Conservation (phyloP, 2,797 vertebrate species). For the Numenius phaeopus region DNA sequence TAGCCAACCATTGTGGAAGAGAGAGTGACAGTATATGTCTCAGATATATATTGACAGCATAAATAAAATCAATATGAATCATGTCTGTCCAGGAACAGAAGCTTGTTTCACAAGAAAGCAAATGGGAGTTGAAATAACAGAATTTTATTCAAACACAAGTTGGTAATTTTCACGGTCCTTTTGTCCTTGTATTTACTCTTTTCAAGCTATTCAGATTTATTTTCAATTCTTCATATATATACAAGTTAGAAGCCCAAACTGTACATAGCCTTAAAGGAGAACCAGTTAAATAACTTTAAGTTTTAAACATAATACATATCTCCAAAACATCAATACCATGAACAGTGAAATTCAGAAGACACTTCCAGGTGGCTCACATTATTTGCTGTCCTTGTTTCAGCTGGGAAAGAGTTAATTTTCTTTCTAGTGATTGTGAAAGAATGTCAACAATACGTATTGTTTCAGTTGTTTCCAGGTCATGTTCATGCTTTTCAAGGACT, state of each 20-base stretch:
- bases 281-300: not conserved
- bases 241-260: not conserved
- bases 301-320: not conserved
- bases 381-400: not conserved
- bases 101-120: not conserved
- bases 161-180: not conserved
- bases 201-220: not conserved
- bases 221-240: not conserved
- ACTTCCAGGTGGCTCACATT: not conserved
- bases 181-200: not conserved
- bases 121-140: not conserved
- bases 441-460: not conserved
- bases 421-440: not conserved
- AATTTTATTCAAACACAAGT: not conserved
- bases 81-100: not conserved
- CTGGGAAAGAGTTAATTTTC: not conserved
- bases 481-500: not conserved
- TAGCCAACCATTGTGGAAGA: not conserved
- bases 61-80: not conserved
- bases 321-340: not conserved
- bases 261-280: not conserved
- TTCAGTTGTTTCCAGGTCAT: not conserved
- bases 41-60: not conserved
- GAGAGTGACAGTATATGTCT: not conserved
- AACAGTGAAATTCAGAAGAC: not conserved